These are phyloP conservation scores for Notoglanidium macrostoma DNA, from an alignment of 2,797 vertebrate species.

Conservation along the genomic window DNA sequence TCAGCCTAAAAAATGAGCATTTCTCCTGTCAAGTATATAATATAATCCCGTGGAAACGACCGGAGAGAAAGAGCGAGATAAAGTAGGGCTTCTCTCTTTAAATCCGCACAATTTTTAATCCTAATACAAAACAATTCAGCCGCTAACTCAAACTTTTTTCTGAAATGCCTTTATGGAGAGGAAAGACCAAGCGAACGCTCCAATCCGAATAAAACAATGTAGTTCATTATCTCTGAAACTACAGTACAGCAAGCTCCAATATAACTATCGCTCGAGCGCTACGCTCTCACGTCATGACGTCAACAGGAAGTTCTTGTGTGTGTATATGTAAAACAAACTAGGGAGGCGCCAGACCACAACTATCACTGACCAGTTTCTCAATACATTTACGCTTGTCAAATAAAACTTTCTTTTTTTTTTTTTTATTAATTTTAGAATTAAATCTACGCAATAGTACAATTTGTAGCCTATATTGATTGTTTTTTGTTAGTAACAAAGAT, in stretches of 20 bases:
- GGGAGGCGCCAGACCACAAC: conserved; percentile 36
- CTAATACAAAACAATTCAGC: not conserved
- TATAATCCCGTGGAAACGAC: not conserved
- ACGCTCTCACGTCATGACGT: conserved; percentile 69
- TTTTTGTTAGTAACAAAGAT: not conserved
- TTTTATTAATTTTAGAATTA: not conserved
- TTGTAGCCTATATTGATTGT: not conserved
- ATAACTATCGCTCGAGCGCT: conserved; percentile 46
- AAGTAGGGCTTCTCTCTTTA: not conserved
- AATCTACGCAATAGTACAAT: not conserved
- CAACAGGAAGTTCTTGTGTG: conserved; percentile 75
- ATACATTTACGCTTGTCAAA: not conserved
- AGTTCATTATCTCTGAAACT: conserved; percentile 31
- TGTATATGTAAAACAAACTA: conserved; percentile 6
- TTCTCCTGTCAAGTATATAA: not conserved
- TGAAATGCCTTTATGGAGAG: not conserved
- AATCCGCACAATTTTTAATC: not conserved
- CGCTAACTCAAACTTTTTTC: too few relatives aligned
- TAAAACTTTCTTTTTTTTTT: not conserved
- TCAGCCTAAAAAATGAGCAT: not conserved
- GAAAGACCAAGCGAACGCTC: not conserved
- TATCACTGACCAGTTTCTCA: not conserved
- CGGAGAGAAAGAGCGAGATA: not conserved
- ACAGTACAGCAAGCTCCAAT: conserved; percentile 1
- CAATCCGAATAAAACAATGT: not conserved